phyloP scores from a whole-genome alignment of 1,140 invertebrate genomes.

The Penaeus chinensis region DNA sequence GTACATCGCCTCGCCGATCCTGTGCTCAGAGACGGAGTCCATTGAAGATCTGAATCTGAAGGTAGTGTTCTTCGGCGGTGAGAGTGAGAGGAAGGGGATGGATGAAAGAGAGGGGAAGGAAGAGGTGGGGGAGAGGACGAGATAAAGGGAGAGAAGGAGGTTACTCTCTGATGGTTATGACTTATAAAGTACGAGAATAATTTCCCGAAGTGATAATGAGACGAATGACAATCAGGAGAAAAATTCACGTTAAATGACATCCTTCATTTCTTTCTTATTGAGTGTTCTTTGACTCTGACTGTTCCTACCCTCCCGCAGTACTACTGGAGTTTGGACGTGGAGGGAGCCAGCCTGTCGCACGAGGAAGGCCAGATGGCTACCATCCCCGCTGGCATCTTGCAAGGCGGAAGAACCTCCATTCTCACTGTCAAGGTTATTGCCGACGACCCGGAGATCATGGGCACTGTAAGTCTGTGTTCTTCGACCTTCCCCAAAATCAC shows the following conservation, averaged over 20 bases:
- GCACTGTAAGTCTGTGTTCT: not conserved
- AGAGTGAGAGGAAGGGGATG: not conserved
- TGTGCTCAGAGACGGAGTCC: constrained; percentile 7
- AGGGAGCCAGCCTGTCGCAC: not conserved
- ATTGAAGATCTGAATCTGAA: constrained; percentile 16
- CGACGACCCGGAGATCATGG: not conserved
- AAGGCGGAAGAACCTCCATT: not conserved
- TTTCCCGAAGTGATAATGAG: too few species aligned
- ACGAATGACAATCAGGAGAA: too few species aligned
- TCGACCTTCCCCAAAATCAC: too few species aligned
- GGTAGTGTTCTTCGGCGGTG: not conserved
- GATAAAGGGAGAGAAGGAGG: too few species aligned
- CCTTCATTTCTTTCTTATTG: too few species aligned
- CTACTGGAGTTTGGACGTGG: constrained; percentile 13
- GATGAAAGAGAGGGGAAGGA: too few species aligned
- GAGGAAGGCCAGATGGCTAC: constrained; percentile 19
- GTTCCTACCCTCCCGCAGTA: not conserved
- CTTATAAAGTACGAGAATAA: too few species aligned
- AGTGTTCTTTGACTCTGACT: not conserved
- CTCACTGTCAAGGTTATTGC: constrained; percentile 6
- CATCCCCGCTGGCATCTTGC: not conserved
- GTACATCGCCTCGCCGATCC: constrained; percentile 3
- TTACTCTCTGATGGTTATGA: too few species aligned
- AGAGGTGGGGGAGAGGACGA: too few species aligned
- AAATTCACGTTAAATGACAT: too few species aligned